Base-by-base conservation (phyloP, 2,113 vertebrate species). In the Nothobranchius furzeri region DNA sequence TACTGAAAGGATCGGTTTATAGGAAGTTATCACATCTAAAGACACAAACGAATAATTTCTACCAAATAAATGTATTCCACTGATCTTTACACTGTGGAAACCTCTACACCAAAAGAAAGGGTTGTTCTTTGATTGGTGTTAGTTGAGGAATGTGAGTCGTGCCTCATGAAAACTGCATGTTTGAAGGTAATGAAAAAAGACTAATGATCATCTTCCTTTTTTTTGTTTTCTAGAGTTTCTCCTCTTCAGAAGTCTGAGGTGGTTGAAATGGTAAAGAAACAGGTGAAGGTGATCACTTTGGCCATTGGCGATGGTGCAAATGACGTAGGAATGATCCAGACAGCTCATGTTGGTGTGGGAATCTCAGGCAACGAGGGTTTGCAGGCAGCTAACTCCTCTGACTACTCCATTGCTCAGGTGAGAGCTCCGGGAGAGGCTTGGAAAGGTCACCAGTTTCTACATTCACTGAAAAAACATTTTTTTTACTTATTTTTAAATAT, bases 391-490 rank as follows among this genome's bases (percentile, higher is more conserved):
- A 99, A 99, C 89, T 99, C 98, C 63, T 99, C 98, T 0, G 98
- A 99, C 81, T 99, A 99, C 87, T 99, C 97, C n/a, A 98, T 99
- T 73, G 98, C 96, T 49, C 98, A 99, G 94, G 98, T 98, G 60
- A 82, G 74, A 2, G 14, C 0, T 2, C 13, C 35, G 12, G 1
- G 47, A 60, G 7, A 6, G 24, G 1, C 14, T 3, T 5, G 9
- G 36, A 14, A 45, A 58, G 9, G 12, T 45, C 20, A 24, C 25
- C 12, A 13, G 24, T 45, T 12, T 1, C 9, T 40, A 40, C 7
- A 1, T 30, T 30, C 30, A 30, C 4, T 4, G 30, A 30, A 4
- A 30, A 30, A 30, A 3, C 30, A 30, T 30, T 30, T 30, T 30
- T 20, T 20, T 20, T 1, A 20, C 20, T 20, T 20, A 20, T 20